Evolutionary conservation across 2,797 vertebrate genomes (phyloP).

Genomic region (Kryptolebias ocellatus): DNA sequence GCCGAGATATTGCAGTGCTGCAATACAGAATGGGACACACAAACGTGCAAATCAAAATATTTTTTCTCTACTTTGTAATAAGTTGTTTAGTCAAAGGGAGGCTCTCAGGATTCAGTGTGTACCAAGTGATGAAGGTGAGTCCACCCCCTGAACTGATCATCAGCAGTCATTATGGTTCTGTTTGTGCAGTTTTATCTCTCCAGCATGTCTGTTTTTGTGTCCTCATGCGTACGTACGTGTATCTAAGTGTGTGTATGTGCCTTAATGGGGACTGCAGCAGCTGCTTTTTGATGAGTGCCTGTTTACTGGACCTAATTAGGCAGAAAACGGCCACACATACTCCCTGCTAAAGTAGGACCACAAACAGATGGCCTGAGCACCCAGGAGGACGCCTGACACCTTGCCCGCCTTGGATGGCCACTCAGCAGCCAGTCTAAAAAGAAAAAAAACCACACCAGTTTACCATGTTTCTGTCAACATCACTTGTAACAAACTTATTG

Average conservation of each 20-base stretch:
- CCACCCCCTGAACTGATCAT: constrained; percentile 50
- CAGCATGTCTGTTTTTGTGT: constrained; percentile 57
- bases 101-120: constrained; percentile 34
- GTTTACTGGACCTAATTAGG: constrained; percentile 85
- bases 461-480: constrained; percentile 42
- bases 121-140: constrained; percentile 62
- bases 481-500: constrained; percentile 56
- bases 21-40: constrained; percentile 11
- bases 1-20: not conserved
- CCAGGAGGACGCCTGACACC: constrained; percentile 69
- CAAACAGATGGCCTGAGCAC: constrained; percentile 77
- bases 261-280: constrained; percentile 82
- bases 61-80: constrained; percentile 27
- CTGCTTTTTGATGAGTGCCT: constrained; percentile 83
- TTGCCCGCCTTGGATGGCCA: constrained; percentile 64
- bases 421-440: constrained; percentile 56
- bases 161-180: constrained; percentile 52
- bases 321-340: constrained; percentile 80
- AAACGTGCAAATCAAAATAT: constrained; percentile 1
- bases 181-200: constrained; percentile 57
- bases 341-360: constrained; percentile 68
- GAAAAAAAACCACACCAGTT: constrained; percentile 22
- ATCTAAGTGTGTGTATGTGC: constrained; percentile 53
- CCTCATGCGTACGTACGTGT: constrained; percentile 26
- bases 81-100: not conserved